A percentile compares a stretch with the other conserved stretches of the same genome.
Evolutionary conservation across 2,797 vertebrate species (phyloP).

Genomic region (Protonibea diacanthus): DNA sequence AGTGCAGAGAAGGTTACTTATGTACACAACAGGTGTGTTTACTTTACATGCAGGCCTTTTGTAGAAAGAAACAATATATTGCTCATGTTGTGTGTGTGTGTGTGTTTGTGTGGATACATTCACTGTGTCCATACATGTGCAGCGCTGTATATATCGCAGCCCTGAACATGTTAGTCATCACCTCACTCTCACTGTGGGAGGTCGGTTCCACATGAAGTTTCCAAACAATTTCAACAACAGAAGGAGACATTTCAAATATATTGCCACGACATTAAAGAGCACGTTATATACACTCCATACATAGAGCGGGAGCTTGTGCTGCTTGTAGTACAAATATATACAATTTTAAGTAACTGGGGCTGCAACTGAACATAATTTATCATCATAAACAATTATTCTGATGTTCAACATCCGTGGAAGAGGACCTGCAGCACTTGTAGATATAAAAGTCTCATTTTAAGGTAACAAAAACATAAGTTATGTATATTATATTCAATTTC

Average conservation of each 20-base stretch:
- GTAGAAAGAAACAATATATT: constrained; percentile 40
- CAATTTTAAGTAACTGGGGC: not conserved
- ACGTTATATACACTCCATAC: not conserved
- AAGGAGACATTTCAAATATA: not conserved
- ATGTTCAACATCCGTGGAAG: too few species aligned
- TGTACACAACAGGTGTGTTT: constrained; percentile 69
- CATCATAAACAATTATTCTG: too few species aligned
- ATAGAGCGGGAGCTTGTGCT: not conserved
- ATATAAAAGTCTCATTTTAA: too few species aligned
- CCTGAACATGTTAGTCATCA: constrained; percentile 15
- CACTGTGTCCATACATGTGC: constrained; percentile 32
- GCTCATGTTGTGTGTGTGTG: constrained; percentile 31
- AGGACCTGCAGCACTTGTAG: too few species aligned
- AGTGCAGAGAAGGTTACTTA: not conserved
- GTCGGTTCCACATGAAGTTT: constrained; percentile 19
- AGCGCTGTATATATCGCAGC: not conserved
- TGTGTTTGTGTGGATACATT: constrained; percentile 21
- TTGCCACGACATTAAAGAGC: constrained; percentile 8
- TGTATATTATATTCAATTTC: too few species aligned
- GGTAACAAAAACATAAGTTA: too few species aligned
- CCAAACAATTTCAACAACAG: constrained; percentile 24
- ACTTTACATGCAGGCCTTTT: constrained; percentile 44
- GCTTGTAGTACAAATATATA: not conserved
- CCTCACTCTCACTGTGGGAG: constrained; percentile 10
- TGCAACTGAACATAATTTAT: not conserved